Evolutionary conservation across 2,113 vertebrate genomes (phyloP).

Genomic region (Ptyas mucosa): DNA sequence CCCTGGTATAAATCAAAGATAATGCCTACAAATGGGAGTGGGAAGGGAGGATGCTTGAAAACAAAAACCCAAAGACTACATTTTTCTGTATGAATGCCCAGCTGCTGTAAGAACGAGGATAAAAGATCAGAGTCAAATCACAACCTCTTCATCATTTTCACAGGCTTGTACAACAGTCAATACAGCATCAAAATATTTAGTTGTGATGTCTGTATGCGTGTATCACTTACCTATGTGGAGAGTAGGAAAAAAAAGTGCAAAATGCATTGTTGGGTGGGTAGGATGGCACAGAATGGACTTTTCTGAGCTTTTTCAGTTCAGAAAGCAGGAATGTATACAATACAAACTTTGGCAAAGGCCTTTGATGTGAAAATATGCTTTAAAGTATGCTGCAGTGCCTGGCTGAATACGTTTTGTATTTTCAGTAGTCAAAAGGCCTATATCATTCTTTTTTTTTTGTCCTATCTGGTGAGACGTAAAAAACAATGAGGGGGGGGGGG

Average conservation of each 20-base stretch:
- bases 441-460: not conserved
- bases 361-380: not conserved
- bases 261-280: not conserved
- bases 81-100: not conserved
- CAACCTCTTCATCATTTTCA: not conserved
- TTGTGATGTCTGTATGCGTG: not conserved
- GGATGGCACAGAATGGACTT: not conserved
- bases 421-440: not conserved
- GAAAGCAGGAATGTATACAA: not conserved
- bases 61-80: not conserved
- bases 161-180: not conserved
- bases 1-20: not conserved
- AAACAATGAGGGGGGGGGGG: not conserved
- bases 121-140: not conserved
- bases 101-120: not conserved
- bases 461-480: not conserved
- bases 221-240: not conserved
- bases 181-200: not conserved
- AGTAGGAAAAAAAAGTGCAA: not conserved
- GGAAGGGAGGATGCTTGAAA: not conserved
- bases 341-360: not conserved
- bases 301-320: not conserved
- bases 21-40: not conserved
- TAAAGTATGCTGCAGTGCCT: not conserved
- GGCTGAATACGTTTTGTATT: not conserved